Evolutionary conservation across 2,797 vertebrate species (phyloP).

Genomic region (Leptodactylus fallax): DNA sequence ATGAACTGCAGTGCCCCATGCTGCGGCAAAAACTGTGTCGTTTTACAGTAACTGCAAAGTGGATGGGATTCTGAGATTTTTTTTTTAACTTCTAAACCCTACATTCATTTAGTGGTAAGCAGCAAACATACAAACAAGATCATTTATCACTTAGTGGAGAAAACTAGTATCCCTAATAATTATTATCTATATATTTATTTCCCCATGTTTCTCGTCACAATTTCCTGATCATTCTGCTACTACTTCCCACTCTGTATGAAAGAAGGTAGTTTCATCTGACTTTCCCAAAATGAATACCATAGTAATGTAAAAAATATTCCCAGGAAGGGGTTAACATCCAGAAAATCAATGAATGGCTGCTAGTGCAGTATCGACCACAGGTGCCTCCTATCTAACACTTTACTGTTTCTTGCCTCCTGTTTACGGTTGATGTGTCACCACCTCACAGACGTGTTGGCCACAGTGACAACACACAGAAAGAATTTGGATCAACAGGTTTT

Average conservation of each 20-base stretch:
- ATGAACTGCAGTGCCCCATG: too few relatives aligned
- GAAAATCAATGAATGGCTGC: background rate
- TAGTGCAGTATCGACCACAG: constrained; percentile 8
- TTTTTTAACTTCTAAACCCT: too few relatives aligned
- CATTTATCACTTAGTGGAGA: too few relatives aligned
- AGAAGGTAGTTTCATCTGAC: background rate
- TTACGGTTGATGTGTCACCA: constrained; percentile 24
- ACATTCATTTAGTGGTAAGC: too few relatives aligned
- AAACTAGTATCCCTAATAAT: too few relatives aligned
- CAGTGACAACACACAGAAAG: constrained; percentile 51
- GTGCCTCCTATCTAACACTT: background rate
- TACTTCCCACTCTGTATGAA: too few relatives aligned
- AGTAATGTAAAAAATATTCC: background rate
- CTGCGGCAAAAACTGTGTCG: too few relatives aligned
- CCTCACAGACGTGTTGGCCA: constrained; percentile 45
- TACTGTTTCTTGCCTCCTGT: constrained; percentile 1
- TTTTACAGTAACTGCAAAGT: too few relatives aligned
- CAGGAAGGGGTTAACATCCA: background rate
- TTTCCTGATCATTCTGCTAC: background rate
- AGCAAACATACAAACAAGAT: too few relatives aligned
- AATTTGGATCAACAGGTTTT: constrained; percentile 47
- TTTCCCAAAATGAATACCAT: background rate
- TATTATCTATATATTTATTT: too few relatives aligned
- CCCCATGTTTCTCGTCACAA: background rate
- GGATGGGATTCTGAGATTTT: too few relatives aligned